phyloP scores from a whole-genome alignment of 2,113 vertebrate species.

The Maccullochella peelii region DNA sequence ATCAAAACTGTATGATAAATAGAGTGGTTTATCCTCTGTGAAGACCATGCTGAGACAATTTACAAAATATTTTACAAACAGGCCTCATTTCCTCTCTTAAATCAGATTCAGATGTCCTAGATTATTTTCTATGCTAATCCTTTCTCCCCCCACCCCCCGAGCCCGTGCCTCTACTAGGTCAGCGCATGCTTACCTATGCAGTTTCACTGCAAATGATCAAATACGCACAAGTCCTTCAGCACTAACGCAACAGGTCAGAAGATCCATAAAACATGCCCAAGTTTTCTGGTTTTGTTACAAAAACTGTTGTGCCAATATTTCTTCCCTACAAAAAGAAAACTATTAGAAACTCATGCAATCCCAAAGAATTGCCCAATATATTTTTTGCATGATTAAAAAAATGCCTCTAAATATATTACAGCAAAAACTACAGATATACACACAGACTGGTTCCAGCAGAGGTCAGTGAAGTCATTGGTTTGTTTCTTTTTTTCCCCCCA shows the following conservation, averaged over 20 bases:
- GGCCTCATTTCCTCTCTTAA: conserved; percentile 12
- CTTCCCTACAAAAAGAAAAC: conserved; percentile 76
- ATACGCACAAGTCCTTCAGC: conserved; percentile 32
- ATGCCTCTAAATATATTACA: conserved; percentile 86
- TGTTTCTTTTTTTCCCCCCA: conserved; percentile 13
- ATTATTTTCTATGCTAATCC: conserved; percentile 34
- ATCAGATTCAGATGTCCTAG: conserved; percentile 19
- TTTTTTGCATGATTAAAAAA: conserved; percentile 81
- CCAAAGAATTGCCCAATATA: conserved; percentile 83
- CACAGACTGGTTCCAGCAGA: conserved; percentile 77
- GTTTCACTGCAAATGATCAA: conserved; percentile 49
- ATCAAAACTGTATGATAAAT: conserved; percentile 68
- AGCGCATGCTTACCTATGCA: conserved; percentile 46
- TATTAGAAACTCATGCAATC: conserved; percentile 83
- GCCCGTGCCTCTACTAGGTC: too few relatives aligned
- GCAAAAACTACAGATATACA: conserved; percentile 85
- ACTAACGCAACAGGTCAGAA: conserved; percentile 34
- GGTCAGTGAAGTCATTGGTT: conserved; percentile 68
- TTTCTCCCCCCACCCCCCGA: too few relatives aligned
- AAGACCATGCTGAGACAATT: conserved; percentile 69
- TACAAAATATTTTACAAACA: conserved; percentile 77
- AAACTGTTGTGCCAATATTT: conserved; percentile 70
- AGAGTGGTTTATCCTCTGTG: conserved; percentile 71
- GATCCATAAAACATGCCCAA: conserved; percentile 71
- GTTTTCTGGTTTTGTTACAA: conserved; percentile 69